Percentiles rank a stretch among this genome's conserved stretches.
phyloP scores from a whole-genome alignment of 2,888 invertebrate genomes.

The Drosophila rellima region DNA sequence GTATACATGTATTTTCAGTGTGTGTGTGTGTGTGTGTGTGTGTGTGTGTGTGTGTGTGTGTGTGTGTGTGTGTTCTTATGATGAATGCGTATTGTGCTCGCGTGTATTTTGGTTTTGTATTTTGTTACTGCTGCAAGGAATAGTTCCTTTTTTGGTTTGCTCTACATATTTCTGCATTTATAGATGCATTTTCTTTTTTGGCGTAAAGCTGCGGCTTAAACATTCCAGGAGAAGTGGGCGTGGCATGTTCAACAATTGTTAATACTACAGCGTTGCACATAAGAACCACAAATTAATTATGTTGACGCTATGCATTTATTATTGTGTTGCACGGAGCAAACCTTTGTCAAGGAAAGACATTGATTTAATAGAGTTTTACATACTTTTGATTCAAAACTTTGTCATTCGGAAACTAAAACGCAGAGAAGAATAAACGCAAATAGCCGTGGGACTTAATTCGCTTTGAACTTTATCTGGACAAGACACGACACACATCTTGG shows the following conservation, averaged over 20 bases:
- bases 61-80: slow-evolving; percentile 27
- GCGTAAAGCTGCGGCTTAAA: slow-evolving; percentile 27
- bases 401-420: not conserved
- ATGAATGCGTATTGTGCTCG: slow-evolving; percentile 47
- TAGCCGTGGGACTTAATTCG: slow-evolving; percentile 29
- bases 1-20: too few relatives aligned
- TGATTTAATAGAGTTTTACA: slow-evolving; percentile 12
- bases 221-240: slow-evolving; percentile 30
- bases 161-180: slow-evolving; percentile 40
- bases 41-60: slow-evolving; percentile 7
- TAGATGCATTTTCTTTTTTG: slow-evolving; percentile 27
- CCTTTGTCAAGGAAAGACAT: slow-evolving; percentile 18
- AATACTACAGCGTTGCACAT: slow-evolving; percentile 11
- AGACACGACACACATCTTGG: slow-evolving; percentile 10
- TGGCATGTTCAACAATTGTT: slow-evolving; percentile 31
- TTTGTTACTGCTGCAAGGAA: slow-evolving; percentile 19
- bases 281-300: slow-evolving; percentile 40
- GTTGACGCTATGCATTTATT: slow-evolving; percentile 46
- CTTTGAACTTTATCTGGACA: slow-evolving; percentile 58
- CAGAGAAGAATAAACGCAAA: slow-evolving; percentile 25
- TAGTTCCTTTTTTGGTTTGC: slow-evolving; percentile 31
- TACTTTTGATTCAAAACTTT: not conserved
- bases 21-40: too few relatives aligned
- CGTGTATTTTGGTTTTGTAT: slow-evolving; percentile 27
- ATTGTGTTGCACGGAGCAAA: slow-evolving; percentile 24